phyloP scores from a whole-genome alignment of 2,797 vertebrate genomes.

The Lepidocolaptes lacrymiger region DNA sequence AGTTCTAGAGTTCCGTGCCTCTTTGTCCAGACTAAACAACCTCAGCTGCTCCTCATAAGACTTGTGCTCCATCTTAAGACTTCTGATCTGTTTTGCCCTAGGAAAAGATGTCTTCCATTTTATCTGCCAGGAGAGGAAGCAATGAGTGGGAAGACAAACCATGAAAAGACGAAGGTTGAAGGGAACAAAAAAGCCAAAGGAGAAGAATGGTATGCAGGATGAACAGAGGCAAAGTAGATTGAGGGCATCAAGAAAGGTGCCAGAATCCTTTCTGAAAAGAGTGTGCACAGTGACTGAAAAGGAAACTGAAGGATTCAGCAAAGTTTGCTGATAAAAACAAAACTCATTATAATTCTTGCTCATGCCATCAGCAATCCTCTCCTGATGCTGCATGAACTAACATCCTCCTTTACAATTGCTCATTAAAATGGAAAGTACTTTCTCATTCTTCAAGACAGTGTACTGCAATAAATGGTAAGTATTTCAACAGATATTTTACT shows the following conservation, averaged over 20 bases:
- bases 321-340: not conserved
- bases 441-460: not conserved
- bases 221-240: not conserved
- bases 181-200: not conserved
- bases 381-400: not conserved
- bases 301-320: not conserved
- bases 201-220: not conserved
- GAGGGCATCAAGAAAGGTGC: not conserved
- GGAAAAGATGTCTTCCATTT: not conserved
- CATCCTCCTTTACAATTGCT: not conserved
- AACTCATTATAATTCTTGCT: not conserved
- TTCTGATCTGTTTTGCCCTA: not conserved
- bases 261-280: not conserved
- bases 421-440: slow-evolving; percentile 4
- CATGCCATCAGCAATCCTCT: not conserved
- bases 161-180: not conserved
- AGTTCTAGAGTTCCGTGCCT: not conserved
- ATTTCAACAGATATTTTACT: not conserved
- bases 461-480: not conserved
- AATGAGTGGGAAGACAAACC: not conserved
- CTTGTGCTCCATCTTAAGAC: not conserved
- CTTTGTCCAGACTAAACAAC: not conserved
- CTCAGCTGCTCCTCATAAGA: not conserved
- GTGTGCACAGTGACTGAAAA: not conserved
- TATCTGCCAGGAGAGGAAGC: not conserved